Base-by-base conservation (phyloP, 2,113 vertebrate species). In the Corydoras maculifer region DNA sequence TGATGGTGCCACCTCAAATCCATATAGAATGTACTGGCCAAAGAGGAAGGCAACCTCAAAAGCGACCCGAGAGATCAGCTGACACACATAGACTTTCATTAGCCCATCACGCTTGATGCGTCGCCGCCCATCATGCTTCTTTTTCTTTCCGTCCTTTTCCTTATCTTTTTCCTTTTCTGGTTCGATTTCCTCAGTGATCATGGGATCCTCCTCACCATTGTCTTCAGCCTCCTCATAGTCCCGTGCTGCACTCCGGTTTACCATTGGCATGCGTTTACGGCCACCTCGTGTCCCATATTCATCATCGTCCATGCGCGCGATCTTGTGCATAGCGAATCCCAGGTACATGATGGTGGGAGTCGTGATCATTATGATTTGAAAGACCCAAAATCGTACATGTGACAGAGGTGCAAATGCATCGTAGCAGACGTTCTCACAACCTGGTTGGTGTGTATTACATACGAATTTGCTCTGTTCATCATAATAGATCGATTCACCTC, bases 391-490 rank as follows among this genome's bases (percentile, higher is more conserved):
- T 25, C 93, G 90, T 43, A 95, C 90, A 0, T 96, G 94, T 6
- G 94, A 96, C 11, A 96, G 88, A 0, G 94, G 94, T 0, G 94
- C 94, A 0, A 95, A 95, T 0, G 88, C 90, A 0, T 96, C 92
- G 0, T 96, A 96, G 85, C 94, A 96, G 18, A 96, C 94, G 0
- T 96, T 96, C 84, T 96, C 94, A 0, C 94, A 95, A 63, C 94
- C 94, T 0, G 94, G 94, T 59, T 96, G 94, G 68, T 90, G 84
- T 0, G 94, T 96, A 86, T 95, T 96, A 48, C 94, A 96, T 14
- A 88, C 87, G 3, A 96, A 96, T 77, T 95, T 95, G 79, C 93
- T 95, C 90, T 96, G 94, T 82, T 96, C 94, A 55, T 96, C 94
- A 0, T 95, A 94, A 86, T 96, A 96, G 81, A 96, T 96, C 0